Percentiles rank a stretch among this genome's conserved stretches.
These are phyloP conservation scores for Euwallacea similis DNA, from an alignment of 1,140 invertebrate species.

Conservation along the genomic window DNA sequence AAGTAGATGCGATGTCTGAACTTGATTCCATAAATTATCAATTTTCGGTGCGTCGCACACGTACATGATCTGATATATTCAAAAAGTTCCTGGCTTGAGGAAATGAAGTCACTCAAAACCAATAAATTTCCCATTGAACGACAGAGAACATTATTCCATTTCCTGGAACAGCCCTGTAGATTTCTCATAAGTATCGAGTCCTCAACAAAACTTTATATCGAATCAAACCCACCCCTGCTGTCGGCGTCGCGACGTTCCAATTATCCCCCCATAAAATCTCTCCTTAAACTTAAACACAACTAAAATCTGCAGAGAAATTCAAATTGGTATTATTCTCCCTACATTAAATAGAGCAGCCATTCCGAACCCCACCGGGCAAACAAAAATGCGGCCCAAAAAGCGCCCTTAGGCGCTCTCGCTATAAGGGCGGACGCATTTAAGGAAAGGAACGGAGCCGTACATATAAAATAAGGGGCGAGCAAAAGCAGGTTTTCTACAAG, in stretches of 20 bases:
- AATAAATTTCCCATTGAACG: no score
- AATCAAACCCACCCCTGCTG: no score
- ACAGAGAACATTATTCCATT: no score
- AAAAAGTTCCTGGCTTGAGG: no score
- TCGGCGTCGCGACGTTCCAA: slow-evolving; percentile 22
- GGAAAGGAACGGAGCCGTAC: slow-evolving; percentile 30
- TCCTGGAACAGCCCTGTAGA: no score
- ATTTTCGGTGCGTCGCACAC: no score
- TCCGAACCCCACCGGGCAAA: slow-evolving; percentile 34
- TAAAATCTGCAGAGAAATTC: slow-evolving; percentile 50
- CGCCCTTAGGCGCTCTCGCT: slow-evolving; percentile 23
- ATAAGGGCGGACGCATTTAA: slow-evolving; percentile 29
- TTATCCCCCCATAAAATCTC: slow-evolving; percentile 47
- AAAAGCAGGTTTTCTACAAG: slow-evolving; percentile 34
- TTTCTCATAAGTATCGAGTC: no score
- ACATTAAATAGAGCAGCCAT: slow-evolving; percentile 49
- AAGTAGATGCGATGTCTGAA: no score
- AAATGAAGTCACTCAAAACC: no score
- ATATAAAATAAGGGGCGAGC: slow-evolving; percentile 37
- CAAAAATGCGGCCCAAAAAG: slow-evolving; percentile 16
- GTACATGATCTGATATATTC: no score
- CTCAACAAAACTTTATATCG: no score
- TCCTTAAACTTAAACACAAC: slow-evolving; percentile 50
- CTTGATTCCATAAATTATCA: no score
- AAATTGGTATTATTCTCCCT: slow-evolving; percentile 51